Evolutionary conservation across 2,113 vertebrate genomes (phyloP).

Genomic region (Tachysurus vachellii): DNA sequence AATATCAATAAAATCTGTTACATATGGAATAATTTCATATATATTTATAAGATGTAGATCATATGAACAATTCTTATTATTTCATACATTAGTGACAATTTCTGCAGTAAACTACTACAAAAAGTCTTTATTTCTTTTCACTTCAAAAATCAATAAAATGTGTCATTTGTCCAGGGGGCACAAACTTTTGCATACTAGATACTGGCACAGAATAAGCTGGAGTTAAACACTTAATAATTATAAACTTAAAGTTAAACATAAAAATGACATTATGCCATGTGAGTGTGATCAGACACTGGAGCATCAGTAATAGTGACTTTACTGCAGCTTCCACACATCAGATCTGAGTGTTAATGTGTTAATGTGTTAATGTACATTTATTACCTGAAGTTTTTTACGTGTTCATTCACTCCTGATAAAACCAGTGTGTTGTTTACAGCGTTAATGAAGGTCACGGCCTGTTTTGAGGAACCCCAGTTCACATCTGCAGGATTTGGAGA

Average conservation of each 20-base stretch:
- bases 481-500: conserved; percentile 76
- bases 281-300: no score
- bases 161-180: background rate
- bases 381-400: conserved; percentile 98
- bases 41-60: background rate
- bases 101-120: no score
- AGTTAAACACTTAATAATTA: background rate
- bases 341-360: background rate
- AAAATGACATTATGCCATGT: background rate
- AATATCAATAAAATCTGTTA: background rate
- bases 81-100: background rate
- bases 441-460: conserved; percentile 90
- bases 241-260: background rate
- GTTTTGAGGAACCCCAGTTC: conserved; percentile 96
- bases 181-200: background rate
- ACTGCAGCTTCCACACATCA: background rate
- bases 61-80: no score
- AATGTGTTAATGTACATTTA: background rate
- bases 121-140: no score
- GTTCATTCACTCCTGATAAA: conserved; percentile 85
- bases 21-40: background rate
- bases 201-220: no score
- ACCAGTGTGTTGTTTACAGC: conserved; percentile 86
- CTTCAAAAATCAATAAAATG: background rate
- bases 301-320: no score